These are phyloP conservation scores for Syritta pipiens DNA, from an alignment of 2,888 invertebrate genomes.

Conservation along the genomic window DNA sequence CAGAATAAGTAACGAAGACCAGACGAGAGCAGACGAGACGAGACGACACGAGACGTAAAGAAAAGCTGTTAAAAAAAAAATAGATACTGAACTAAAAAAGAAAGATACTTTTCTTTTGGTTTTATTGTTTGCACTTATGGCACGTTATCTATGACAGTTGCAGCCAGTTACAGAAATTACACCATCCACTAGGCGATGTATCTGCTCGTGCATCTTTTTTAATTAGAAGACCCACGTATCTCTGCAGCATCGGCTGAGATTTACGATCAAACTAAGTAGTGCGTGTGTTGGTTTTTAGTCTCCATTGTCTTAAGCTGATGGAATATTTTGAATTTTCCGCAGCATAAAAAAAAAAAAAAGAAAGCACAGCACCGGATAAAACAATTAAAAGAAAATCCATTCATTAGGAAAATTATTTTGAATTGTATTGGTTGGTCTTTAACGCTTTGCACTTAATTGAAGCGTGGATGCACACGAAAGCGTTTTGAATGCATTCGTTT, in stretches of 20 bases:
- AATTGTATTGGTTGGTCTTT: neutral
- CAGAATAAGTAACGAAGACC: slow-evolving; percentile 7
- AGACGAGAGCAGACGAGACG: neutral
- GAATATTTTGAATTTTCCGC: slow-evolving; percentile 7
- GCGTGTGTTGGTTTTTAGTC: slow-evolving; percentile 25
- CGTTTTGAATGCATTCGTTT: neutral
- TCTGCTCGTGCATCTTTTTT: slow-evolving; percentile 1
- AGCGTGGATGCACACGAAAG: slow-evolving; percentile 45
- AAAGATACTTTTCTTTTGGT: neutral
- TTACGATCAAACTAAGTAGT: slow-evolving; percentile 1
- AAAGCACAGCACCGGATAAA: slow-evolving; percentile 5
- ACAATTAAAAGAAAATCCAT: slow-evolving; percentile 9
- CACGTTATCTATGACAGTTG: neutral
- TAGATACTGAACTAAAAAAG: neutral
- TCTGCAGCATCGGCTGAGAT: neutral
- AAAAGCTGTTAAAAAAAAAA: too few relatives aligned
- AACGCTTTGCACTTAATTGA: slow-evolving; percentile 24
- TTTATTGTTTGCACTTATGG: neutral
- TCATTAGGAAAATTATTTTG: neutral
- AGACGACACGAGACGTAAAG: too few relatives aligned
- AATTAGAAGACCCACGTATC: neutral
- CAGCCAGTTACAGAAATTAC: neutral
- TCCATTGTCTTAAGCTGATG: slow-evolving; percentile 29
- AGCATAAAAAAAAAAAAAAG: slow-evolving; percentile 13
- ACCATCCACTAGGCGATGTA: neutral